phyloP scores from a whole-genome alignment of 2,888 invertebrate species.

The Nomada fucata region DNA sequence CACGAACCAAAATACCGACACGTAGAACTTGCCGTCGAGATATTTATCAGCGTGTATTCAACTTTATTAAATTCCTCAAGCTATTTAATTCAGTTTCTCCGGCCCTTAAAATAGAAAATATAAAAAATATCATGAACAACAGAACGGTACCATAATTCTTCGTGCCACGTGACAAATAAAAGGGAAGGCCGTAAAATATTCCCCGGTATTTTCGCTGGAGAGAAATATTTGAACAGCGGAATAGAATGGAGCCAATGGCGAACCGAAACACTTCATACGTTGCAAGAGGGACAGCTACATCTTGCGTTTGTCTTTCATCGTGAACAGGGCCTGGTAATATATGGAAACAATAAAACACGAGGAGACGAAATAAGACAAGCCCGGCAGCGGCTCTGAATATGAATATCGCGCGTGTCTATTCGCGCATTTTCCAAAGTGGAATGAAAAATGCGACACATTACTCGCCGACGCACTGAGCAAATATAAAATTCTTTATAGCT shows the following conservation, averaged over 20 bases:
- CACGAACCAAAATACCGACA: too few relatives aligned
- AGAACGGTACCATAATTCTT: too few relatives aligned
- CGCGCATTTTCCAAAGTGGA: conserved; percentile 49
- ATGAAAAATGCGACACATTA: conserved; percentile 60
- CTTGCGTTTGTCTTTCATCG: conserved; percentile 46
- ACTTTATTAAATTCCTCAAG: too few relatives aligned
- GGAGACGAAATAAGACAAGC: conserved; percentile 56
- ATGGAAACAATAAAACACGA: conserved; percentile 54
- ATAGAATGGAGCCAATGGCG: conserved; percentile 13
- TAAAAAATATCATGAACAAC: too few relatives aligned
- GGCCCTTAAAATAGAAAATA: too few relatives aligned
- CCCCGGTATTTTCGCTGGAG: too few relatives aligned
- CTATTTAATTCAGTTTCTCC: too few relatives aligned
- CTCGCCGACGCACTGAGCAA: conserved; percentile 50
- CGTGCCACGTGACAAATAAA: too few relatives aligned
- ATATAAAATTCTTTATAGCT: conserved; percentile 58
- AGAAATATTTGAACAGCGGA: neutral
- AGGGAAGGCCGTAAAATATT: too few relatives aligned
- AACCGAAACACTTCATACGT: neutral
- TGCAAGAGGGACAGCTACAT: conserved; percentile 12
- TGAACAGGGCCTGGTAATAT: conserved; percentile 48
- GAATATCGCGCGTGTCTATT: conserved; percentile 55
- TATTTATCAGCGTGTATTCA: too few relatives aligned
- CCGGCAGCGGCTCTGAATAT: conserved; percentile 39
- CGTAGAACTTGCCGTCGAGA: too few relatives aligned